phyloP scores from a whole-genome alignment of 2,113 vertebrate genomes.

The Phoxinus phoxinus region DNA sequence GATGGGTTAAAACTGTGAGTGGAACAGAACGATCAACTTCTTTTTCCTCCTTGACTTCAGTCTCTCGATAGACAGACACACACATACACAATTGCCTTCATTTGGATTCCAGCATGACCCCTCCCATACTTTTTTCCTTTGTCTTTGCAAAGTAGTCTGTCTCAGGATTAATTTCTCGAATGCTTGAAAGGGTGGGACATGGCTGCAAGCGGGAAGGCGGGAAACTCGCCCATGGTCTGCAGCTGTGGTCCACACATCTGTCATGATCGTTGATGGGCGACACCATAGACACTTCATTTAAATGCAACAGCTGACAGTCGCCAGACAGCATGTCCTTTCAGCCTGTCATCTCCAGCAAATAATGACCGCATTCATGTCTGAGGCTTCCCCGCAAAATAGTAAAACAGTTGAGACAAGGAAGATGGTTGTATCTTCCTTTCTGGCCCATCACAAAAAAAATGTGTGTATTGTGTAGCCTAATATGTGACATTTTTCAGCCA shows the following conservation, averaged over 20 bases:
- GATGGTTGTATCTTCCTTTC: background rate
- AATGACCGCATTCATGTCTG: constrained; percentile 26
- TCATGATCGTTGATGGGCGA: background rate
- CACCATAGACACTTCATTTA: background rate
- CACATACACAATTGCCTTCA: constrained; percentile 9
- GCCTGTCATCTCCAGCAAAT: constrained; percentile 17
- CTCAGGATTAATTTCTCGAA: background rate
- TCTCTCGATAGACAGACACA: constrained; percentile 41
- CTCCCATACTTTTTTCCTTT: constrained; percentile 26
- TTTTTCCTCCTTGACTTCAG: constrained; percentile 62
- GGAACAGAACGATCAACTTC: constrained; percentile 68
- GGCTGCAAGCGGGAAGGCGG: background rate
- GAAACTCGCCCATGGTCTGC: background rate
- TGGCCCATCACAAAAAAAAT: background rate
- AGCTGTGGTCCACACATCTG: constrained; percentile 6
- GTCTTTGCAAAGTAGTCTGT: constrained; percentile 14
- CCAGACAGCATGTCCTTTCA: constrained; percentile 25
- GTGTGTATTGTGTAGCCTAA: background rate
- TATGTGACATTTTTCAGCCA: background rate
- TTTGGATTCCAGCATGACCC: constrained; percentile 13
- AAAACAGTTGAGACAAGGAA: background rate
- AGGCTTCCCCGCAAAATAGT: constrained; percentile 5
- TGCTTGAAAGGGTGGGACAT: constrained; percentile 4
- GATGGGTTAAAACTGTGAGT: constrained; percentile 65
- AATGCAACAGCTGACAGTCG: constrained; percentile 14